Conservation (phyloP, 2,113 vertebrate genomes). For the Aspiorhynchus laticeps region DNA sequence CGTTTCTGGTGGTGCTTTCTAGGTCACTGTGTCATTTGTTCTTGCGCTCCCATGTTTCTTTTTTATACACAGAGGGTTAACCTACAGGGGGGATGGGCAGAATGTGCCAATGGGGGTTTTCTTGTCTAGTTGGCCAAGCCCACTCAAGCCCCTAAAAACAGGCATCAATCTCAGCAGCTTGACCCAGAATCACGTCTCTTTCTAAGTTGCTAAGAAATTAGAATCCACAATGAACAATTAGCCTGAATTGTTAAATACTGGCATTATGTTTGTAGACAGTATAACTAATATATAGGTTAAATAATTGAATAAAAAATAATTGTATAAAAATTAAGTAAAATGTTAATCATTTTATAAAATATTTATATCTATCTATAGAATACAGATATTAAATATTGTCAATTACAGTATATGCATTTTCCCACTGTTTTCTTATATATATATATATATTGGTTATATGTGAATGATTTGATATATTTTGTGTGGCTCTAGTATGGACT, state of each 20-base stretch:
- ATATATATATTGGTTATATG: neutral
- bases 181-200: constrained; percentile 67
- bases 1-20: constrained; percentile 68
- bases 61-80: neutral
- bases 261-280: neutral
- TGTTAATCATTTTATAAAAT: neutral
- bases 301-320: no score
- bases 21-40: constrained; percentile 71
- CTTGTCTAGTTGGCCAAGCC: constrained; percentile 47
- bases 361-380: no score
- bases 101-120: constrained; percentile 17
- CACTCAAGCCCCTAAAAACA: constrained; percentile 36
- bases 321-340: neutral
- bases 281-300: neutral
- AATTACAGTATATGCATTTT: neutral
- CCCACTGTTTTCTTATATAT: neutral
- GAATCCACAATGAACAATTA: constrained; percentile 62
- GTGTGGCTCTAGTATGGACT: neutral
- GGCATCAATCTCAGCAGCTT: constrained; percentile 45
- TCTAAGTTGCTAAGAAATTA: constrained; percentile 66
- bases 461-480: neutral
- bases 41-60: constrained; percentile 54
- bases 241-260: constrained; percentile 40
- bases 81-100: constrained; percentile 61
- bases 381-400: neutral